Evolutionary conservation across 1,140 invertebrate species (phyloP), one percentile per base, ranked within the genome.

Genomic region (Zaprionus nigranus): DNA sequence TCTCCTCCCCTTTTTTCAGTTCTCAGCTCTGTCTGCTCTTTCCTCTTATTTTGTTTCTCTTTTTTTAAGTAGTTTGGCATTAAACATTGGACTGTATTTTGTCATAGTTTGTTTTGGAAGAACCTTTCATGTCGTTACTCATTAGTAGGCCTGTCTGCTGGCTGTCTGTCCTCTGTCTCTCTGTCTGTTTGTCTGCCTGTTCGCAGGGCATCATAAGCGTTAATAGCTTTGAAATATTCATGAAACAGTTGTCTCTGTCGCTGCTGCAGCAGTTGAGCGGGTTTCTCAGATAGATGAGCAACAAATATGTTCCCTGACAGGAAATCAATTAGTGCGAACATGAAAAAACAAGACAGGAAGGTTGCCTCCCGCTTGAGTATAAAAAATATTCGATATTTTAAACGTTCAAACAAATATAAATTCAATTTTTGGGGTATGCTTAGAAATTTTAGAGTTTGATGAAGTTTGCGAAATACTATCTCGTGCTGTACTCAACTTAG

Each of bases 51-150:
- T 36, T 46, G 22, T 62, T 30, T 26, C 15, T 30, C 2, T 20
- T 61, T 49, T 57, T 75, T 64, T 66, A 38, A 69, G 56, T 63
- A 65, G 34, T 75, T 68, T 69, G 61, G 43, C 28, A 62, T 62
- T 71, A 46, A 62, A 46, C 46, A 57, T 40, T 65, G 20, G 26
- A 9, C 61, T 34, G 57, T 59, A 66, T 76, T 75, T 75, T 76
- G 77, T 77, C 62, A 63, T 72, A 76, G 77, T 79, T 81, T 75
- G 65, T 69, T 81, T 74, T 60, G 43, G 75, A 88, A 46, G 40
- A 88, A 83, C 80, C 83, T 88, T 90, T 88, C 78, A 87, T 78
- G 78, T 78, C 84, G 81, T 80, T 76, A 78, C 81, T 88, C 84
- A 88, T 88, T 88, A 88, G 85, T 79, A 83, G 67, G 51, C 22